phyloP scores from a whole-genome alignment of 2,797 vertebrate species.

The Pagetopsis macropterus region DNA sequence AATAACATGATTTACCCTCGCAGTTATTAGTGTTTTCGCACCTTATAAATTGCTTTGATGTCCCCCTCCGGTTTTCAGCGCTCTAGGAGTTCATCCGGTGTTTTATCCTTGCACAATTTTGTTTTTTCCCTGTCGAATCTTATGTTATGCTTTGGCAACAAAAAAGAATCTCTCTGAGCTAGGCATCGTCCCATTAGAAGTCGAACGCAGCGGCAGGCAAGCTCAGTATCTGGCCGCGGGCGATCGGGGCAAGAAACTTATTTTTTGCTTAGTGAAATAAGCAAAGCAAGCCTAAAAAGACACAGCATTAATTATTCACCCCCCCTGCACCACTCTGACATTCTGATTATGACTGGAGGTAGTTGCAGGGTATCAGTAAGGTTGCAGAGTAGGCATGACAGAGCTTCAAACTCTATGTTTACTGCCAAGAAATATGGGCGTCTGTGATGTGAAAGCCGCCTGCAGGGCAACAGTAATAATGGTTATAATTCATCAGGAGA shows the following conservation, averaged over 20 bases:
- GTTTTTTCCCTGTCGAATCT: constrained; percentile 65
- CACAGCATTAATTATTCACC: constrained; percentile 80
- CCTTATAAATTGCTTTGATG: constrained; percentile 57
- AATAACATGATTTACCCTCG: constrained; percentile 54
- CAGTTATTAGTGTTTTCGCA: constrained; percentile 43
- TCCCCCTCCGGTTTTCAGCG: constrained; percentile 37
- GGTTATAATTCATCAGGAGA: constrained; percentile 61
- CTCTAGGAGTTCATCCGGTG: constrained; percentile 57
- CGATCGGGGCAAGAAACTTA: constrained; percentile 64
- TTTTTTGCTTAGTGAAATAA: constrained; percentile 70
- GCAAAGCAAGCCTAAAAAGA: constrained; percentile 72
- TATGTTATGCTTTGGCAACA: constrained; percentile 61
- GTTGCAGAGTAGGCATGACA: constrained; percentile 70
- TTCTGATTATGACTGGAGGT: constrained; percentile 77
- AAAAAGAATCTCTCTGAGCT: constrained; percentile 51
- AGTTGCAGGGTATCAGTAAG: constrained; percentile 65
- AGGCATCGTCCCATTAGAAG: constrained; percentile 68
- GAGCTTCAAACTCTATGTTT: constrained; percentile 67
- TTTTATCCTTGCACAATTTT: constrained; percentile 60
- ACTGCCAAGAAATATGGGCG: constrained; percentile 65
- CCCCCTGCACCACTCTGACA: constrained; percentile 63
- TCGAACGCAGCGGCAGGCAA: constrained; percentile 67
- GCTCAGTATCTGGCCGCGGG: constrained; percentile 69
- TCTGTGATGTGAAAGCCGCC: constrained; percentile 58
- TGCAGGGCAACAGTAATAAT: constrained; percentile 52